Percentiles rank a stretch among this genome's conserved stretches.
phyloP scores from a whole-genome alignment of 2,113 vertebrate genomes.

The Chloroceryle aenea region DNA sequence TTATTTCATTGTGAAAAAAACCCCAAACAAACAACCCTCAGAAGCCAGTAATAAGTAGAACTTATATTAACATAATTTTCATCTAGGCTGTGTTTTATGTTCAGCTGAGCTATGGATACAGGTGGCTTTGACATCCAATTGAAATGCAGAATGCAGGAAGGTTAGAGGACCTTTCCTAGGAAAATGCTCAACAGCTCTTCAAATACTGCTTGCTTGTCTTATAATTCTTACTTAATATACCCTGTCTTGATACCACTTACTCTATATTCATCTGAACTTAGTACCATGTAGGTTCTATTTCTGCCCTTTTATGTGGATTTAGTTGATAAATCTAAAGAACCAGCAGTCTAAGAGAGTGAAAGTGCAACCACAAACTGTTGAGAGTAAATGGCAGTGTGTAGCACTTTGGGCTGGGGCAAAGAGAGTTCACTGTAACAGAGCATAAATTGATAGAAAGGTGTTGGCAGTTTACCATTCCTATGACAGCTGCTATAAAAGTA shows the following conservation, averaged over 20 bases:
- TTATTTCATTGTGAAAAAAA: rapidly evolving
- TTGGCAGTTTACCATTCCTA: conserved; percentile 21
- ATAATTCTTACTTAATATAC: not conserved
- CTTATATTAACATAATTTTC: not conserved
- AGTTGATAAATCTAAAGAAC: conserved; percentile 4
- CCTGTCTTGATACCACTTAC: not conserved
- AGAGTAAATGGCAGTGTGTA: not conserved
- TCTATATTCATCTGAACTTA: not conserved
- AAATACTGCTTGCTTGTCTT: not conserved
- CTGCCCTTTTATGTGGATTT: not conserved
- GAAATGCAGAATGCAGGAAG: not conserved
- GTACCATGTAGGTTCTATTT: not conserved
- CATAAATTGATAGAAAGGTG: conserved; percentile 36
- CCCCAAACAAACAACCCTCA: rapidly evolving
- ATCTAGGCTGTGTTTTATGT: not conserved
- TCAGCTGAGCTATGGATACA: not conserved
- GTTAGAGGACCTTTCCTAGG: not conserved
- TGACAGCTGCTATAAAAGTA: conserved; percentile 2
- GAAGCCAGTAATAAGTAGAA: not conserved
- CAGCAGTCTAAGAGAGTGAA: not conserved
- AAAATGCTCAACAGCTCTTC: conserved; percentile 10
- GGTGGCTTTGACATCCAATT: not conserved
- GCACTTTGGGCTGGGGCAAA: not conserved
- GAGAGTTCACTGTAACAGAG: conserved; percentile 10
- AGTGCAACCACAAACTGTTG: not conserved